A percentile compares a stretch with the other conserved stretches of the same genome.
Conservation (phyloP, 1,140 invertebrate genomes). For the Samia ricini region DNA sequence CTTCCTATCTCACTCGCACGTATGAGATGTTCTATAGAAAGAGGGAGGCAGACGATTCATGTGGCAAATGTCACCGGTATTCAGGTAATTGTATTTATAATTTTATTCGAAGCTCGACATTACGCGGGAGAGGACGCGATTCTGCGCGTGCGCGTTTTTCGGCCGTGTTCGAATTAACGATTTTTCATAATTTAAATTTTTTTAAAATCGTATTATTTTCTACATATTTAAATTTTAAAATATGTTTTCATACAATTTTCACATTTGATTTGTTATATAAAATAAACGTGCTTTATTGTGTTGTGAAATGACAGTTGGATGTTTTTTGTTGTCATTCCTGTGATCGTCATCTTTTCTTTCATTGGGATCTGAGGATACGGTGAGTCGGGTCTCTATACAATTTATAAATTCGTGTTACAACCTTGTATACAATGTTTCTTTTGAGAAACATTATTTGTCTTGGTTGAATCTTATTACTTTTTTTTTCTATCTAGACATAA, state of each 20-base stretch:
- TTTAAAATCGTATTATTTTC: neutral
- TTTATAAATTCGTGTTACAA: constrained; percentile 20
- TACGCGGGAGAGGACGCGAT: constrained; percentile 65
- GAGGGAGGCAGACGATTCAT: constrained; percentile 34
- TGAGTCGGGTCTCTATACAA: constrained; percentile 41
- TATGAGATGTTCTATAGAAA: neutral
- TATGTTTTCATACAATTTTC: constrained; percentile 10
- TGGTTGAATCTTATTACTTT: neutral
- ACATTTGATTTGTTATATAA: constrained; percentile 11
- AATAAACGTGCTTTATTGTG: constrained; percentile 38
- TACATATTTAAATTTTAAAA: neutral
- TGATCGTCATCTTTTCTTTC: constrained; percentile 46
- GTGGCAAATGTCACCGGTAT: constrained; percentile 55
- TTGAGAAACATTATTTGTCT: constrained; percentile 7
- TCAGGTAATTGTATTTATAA: constrained; percentile 58
- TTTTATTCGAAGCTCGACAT: constrained; percentile 68
- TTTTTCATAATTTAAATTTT: neutral
- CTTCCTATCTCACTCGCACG: constrained; percentile 37
- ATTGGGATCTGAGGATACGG: constrained; percentile 44
- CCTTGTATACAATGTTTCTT: constrained; percentile 16
- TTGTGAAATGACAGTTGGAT: constrained; percentile 45
- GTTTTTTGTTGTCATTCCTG: constrained; percentile 39
- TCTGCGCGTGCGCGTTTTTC: constrained; percentile 39
- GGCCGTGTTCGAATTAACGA: constrained; percentile 25
- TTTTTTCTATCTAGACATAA: neutral